Evolutionary conservation across 2,797 vertebrate genomes (phyloP).

Genomic region (Brachyalestes nurse): DNA sequence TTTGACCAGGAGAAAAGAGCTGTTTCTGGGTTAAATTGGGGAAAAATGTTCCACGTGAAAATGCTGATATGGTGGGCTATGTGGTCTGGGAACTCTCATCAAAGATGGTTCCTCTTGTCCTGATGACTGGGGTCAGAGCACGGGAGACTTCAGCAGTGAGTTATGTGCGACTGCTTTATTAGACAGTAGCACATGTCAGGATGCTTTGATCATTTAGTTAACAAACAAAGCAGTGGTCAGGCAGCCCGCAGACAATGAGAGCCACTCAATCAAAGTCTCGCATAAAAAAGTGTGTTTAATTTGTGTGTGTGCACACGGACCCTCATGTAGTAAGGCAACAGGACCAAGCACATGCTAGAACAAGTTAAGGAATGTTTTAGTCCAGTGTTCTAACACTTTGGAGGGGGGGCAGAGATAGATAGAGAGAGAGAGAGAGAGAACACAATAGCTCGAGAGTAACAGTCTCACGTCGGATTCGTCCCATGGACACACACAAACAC

Average conservation of each 20-base stretch:
- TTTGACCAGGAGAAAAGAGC: neutral
- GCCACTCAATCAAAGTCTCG: constrained; percentile 26
- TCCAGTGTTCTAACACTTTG: constrained; percentile 26
- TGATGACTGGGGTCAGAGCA: constrained; percentile 21
- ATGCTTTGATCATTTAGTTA: constrained; percentile 26
- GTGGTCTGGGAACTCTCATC: constrained; percentile 29
- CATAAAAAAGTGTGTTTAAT: constrained; percentile 29
- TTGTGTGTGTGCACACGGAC: constrained; percentile 16
- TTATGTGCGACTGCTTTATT: constrained; percentile 15
- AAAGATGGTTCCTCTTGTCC: constrained; percentile 16
- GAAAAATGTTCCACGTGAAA: constrained; percentile 7
- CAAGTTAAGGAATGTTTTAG: constrained; percentile 56
- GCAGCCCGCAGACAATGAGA: constrained; percentile 37
- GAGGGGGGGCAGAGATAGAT: constrained; percentile 5
- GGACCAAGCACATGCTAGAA: constrained; percentile 50
- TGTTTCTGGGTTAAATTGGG: neutral
- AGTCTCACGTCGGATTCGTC: constrained; percentile 59
- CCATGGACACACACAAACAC: constrained; percentile 37
- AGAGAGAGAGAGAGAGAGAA: neutral
- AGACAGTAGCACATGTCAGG: neutral
- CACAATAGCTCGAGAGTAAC: constrained; percentile 50
- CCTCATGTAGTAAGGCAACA: constrained; percentile 33
- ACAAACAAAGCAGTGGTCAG: constrained; percentile 30
- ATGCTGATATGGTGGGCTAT: constrained; percentile 2
- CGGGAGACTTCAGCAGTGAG: constrained; percentile 34